Conservation (phyloP, 2,797 vertebrate genomes). For the Glyptemys insculpta region DNA sequence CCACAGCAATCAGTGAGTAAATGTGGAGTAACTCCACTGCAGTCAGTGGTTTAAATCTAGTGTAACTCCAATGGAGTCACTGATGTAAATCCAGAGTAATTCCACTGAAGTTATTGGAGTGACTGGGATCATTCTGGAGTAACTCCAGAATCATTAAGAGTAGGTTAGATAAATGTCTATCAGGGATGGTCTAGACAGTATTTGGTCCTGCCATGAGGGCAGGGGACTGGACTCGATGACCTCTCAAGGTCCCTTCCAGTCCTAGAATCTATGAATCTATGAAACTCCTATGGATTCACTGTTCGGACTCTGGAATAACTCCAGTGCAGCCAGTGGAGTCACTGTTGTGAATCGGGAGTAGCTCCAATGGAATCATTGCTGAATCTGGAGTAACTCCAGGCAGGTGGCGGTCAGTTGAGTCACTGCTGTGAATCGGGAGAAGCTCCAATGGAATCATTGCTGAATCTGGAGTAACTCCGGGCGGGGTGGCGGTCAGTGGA, state of each 20-base stretch:
- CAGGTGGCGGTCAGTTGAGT: not conserved
- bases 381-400: rapidly evolving
- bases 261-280: too few species aligned
- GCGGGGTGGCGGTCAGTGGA: not conserved
- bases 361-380: not conserved
- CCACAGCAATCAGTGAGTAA: not conserved
- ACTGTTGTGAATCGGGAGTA: not conserved
- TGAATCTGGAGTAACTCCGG: rapidly evolving
- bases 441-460: not conserved
- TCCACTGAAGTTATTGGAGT: not conserved
- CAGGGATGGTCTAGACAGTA: too few species aligned
- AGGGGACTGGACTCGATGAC: too few species aligned
- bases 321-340: not conserved
- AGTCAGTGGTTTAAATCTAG: not conserved
- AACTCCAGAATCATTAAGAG: too few species aligned
- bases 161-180: too few species aligned
- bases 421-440: not conserved
- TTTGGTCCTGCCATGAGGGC: too few species aligned
- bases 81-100: rapidly evolving
- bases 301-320: not conserved
- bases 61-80: not conserved
- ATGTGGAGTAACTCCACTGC: too few species aligned
- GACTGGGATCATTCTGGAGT: too few species aligned
- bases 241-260: too few species aligned
- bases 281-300: too few species aligned